Conservation (phyloP, 1,140 invertebrate species). For the Babylonia areolata region DNA sequence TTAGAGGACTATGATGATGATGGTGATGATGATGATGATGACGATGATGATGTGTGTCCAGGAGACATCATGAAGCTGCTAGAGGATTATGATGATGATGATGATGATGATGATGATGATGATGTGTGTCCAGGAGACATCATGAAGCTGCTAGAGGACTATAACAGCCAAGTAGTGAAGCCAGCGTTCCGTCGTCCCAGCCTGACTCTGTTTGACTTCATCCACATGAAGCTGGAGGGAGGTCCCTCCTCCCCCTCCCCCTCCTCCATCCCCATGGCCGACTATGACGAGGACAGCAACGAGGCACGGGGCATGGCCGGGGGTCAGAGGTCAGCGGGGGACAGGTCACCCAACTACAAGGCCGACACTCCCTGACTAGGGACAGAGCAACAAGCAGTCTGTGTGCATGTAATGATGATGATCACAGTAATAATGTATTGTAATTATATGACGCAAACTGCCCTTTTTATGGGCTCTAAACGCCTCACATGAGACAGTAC, state of each 20-base stretch:
- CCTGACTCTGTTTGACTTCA: constrained; percentile 53
- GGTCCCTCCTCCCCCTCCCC: constrained; percentile 43
- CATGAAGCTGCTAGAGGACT: constrained; percentile 52
- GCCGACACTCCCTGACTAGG: constrained; percentile 51
- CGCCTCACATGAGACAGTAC: too few relatives aligned
- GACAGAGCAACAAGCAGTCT: too few relatives aligned
- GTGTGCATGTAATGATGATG: too few relatives aligned
- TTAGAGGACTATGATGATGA: too few relatives aligned
- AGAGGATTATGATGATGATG: too few relatives aligned
- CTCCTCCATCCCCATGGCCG: neutral
- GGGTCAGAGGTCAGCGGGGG: neutral
- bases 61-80: too few relatives aligned
- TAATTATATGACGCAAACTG: too few relatives aligned
- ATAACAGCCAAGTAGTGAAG: constrained; percentile 45
- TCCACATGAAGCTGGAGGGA: constrained; percentile 50
- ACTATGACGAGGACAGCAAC: constrained; percentile 39
- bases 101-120: too few relatives aligned
- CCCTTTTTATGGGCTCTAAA: too few relatives aligned
- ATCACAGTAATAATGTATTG: too few relatives aligned
- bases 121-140: constrained; percentile 59
- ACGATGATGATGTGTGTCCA: too few relatives aligned
- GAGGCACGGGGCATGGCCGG: constrained; percentile 14
- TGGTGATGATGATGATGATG: too few relatives aligned
- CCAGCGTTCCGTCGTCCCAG: constrained; percentile 11
- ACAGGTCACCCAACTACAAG: constrained; percentile 55